Conservation (phyloP, 2,888 invertebrate species). For the Apodemia mormo region DNA sequence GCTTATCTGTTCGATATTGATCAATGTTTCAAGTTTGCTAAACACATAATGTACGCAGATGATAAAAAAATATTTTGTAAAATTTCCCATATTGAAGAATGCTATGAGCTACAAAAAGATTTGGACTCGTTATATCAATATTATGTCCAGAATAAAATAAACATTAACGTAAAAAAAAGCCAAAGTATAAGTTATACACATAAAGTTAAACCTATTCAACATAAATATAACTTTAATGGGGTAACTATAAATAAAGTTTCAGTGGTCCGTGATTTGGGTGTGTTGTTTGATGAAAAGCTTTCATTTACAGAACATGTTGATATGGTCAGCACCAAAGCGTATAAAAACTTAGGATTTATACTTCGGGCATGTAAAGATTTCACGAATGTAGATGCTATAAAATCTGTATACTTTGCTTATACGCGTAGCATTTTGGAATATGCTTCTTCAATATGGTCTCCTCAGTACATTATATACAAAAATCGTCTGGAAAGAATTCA, state of each 20-base stretch:
- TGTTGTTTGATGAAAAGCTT: background rate
- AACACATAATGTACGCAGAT: too few species aligned
- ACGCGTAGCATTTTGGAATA: too few species aligned
- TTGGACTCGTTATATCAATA: too few species aligned
- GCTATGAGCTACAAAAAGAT: too few species aligned
- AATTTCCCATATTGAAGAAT: too few species aligned
- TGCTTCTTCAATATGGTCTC: too few species aligned
- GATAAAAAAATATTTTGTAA: background rate
- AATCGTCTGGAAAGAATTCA: background rate
- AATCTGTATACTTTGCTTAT: background rate
- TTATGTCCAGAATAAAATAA: background rate
- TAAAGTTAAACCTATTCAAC: background rate
- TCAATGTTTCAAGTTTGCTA: too few species aligned
- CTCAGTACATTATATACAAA: background rate
- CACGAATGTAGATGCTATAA: background rate
- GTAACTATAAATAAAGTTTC: background rate
- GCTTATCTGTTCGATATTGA: background rate
- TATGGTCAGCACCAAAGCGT: too few species aligned
- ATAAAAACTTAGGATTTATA: background rate
- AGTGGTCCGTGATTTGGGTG: background rate
- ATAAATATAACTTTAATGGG: background rate
- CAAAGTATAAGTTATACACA: background rate
- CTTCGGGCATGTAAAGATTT: background rate
- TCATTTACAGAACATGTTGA: background rate
- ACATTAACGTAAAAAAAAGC: background rate